Base-by-base conservation (phyloP, 2,113 vertebrate genomes). In the Takifugu flavidus region DNA sequence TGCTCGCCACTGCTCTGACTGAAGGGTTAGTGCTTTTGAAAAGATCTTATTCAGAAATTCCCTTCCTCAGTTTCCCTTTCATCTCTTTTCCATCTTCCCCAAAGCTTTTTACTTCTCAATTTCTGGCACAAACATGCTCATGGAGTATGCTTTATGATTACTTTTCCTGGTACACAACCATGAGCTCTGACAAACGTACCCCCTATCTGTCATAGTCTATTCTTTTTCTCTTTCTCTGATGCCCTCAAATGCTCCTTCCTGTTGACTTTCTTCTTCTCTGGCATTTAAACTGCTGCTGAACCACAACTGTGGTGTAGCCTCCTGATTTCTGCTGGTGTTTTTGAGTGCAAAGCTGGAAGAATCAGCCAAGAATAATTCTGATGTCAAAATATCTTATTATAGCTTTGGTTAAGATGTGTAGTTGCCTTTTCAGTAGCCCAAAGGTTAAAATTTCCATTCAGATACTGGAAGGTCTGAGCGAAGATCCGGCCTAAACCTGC, bases 331-430 rank as follows among this genome's bases (percentile, higher is more conserved):
- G 49, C 66, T 65, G 49, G 31, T 65, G 49, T 75, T 59, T 70
- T 67, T 20, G 20, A 73, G 64, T 26, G 27, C 53, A 57, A 44
- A 39, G 14, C 57, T 53, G 42, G 58, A 69, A 46, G 39, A 26
- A 73, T 66, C n/a, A 57, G 26, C 49, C 26, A 8, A 43, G 62
- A 72, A 74, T 69, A 62, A 66, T 66, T 63, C 58, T 43, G 8
- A 53, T 63, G 72, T 72, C 72, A 83, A 74, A 74, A 7, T 57
- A 74, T 74, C 34, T 67, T 69, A 77, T 65, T 79, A 62, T 52
- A 57, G 58, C 20, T 59, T 71, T 72, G 56, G 54, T 44, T 56
- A 64, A 42, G 45, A 50, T 72, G 65, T 77, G 39, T 54, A 6
- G 63, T 75, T 52, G 43, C 47, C 25, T 68, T 69, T 65, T 78